Evolutionary conservation across 1,140 invertebrate species (phyloP).

Genomic region (Drosophila triauraria): DNA sequence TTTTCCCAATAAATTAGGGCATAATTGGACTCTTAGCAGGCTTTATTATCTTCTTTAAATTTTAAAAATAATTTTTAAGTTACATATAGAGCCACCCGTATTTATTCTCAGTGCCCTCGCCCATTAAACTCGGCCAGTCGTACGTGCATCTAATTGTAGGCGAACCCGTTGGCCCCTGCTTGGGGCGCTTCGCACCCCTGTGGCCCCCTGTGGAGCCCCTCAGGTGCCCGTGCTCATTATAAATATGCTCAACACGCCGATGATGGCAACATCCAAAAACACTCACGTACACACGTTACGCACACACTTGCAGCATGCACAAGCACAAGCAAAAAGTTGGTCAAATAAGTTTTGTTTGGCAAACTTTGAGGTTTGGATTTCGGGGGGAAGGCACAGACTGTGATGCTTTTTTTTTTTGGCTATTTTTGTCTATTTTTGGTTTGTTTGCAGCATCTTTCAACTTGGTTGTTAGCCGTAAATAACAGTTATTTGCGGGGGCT

Average conservation of each 20-base stretch:
- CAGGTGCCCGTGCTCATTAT: slow-evolving; percentile 42
- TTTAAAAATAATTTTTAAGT: not conserved
- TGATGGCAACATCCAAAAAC: slow-evolving; percentile 51
- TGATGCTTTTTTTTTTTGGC: slow-evolving; percentile 12
- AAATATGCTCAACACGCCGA: slow-evolving; percentile 53
- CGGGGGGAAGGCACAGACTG: slow-evolving; percentile 16
- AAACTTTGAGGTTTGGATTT: slow-evolving; percentile 67
- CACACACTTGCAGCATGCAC: slow-evolving; percentile 20
- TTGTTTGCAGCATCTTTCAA: slow-evolving; percentile 1
- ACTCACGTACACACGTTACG: slow-evolving; percentile 44
- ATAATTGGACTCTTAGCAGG: no score
- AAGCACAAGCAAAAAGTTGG: slow-evolving; percentile 53
- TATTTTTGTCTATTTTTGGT: no score
- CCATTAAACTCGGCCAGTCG: slow-evolving; percentile 34
- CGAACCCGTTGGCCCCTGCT: slow-evolving; percentile 40
- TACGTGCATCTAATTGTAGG: slow-evolving; percentile 78
- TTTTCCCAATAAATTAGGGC: not conserved
- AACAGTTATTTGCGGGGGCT: slow-evolving; percentile 46
- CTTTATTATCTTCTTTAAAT: not conserved
- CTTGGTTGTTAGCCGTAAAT: slow-evolving; percentile 45
- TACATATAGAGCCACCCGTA: not conserved
- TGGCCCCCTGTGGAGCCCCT: no score
- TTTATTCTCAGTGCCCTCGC: slow-evolving; percentile 14
- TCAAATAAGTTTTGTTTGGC: slow-evolving; percentile 73
- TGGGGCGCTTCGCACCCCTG: not conserved